phyloP scores from a whole-genome alignment of 2,113 vertebrate genomes.

The Centrocercus urophasianus region DNA sequence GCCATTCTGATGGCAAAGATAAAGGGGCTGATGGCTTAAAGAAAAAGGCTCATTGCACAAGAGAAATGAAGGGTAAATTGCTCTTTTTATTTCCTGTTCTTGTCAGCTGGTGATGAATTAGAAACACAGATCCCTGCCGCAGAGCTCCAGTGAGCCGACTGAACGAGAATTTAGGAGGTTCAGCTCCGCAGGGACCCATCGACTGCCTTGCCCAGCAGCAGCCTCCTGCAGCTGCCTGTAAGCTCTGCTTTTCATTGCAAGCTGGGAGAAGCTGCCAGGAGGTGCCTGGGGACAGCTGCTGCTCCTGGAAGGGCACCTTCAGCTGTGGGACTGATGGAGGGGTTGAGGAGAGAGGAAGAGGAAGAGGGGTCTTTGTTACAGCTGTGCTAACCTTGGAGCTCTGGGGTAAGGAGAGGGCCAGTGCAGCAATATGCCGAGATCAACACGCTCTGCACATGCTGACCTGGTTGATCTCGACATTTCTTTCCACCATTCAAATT shows the following conservation, averaged over 20 bases:
- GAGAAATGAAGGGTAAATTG: constrained; percentile 60
- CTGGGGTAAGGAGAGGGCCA: not conserved
- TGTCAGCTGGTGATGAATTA: constrained; percentile 70
- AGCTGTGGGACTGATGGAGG: not conserved
- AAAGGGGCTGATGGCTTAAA: constrained; percentile 55
- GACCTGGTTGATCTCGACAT: not conserved
- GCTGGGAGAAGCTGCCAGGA: not conserved
- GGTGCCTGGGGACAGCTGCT: not conserved
- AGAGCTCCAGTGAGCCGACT: not conserved
- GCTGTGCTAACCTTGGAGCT: not conserved
- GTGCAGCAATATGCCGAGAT: not conserved
- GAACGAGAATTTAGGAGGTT: not conserved
- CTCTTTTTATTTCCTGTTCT: constrained; percentile 67
- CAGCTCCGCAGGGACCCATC: not conserved
- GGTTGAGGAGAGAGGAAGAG: not conserved
- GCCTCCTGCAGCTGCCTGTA: not conserved
- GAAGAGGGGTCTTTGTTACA: not conserved
- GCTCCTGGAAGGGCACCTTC: not conserved
- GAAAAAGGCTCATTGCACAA: constrained; percentile 66
- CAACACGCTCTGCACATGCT: not conserved
- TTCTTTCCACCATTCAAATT: not conserved
- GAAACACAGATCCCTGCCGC: constrained; percentile 37
- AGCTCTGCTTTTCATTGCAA: not conserved
- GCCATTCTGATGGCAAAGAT: constrained; percentile 67
- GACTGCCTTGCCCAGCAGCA: not conserved